Percentiles rank a stretch among this genome's conserved stretches.
Conservation (phyloP, 2,797 vertebrate genomes). For the Danionella dracula region DNA sequence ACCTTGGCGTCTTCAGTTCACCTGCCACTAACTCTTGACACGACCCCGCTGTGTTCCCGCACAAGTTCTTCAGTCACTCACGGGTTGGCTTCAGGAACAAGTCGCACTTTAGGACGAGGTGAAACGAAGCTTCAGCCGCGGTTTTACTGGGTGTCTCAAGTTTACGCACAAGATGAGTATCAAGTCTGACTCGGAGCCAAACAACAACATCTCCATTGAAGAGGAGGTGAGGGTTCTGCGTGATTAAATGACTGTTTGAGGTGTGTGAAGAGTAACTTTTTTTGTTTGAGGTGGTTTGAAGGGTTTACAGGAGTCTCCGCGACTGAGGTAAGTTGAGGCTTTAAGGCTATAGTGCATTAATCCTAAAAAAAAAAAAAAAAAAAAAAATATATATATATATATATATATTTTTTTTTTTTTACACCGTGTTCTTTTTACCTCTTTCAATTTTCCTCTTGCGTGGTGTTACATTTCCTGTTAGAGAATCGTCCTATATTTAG, state of each 20-base stretch:
- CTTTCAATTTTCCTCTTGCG: no score
- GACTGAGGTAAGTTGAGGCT: no score
- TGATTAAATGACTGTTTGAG: background rate
- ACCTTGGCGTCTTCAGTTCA: conserved; percentile 37
- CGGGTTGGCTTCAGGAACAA: conserved; percentile 52
- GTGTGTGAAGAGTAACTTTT: background rate
- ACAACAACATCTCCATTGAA: conserved; percentile 71
- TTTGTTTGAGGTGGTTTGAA: background rate
- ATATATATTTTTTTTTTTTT: no score
- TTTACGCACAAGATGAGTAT: conserved; percentile 66
- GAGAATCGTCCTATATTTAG: no score
- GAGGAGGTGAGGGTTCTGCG: conserved; percentile 68
- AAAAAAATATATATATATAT: no score
- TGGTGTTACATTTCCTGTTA: no score
- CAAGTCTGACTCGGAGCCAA: conserved; percentile 71
- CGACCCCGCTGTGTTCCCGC: conserved; percentile 57
- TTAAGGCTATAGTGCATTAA: no score
- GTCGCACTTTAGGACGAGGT: conserved; percentile 53
- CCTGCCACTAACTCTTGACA: conserved; percentile 52
- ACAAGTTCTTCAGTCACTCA: conserved; percentile 56
- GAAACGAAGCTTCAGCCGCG: conserved; percentile 44
- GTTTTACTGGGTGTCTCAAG: conserved; percentile 7
- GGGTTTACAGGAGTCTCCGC: background rate
- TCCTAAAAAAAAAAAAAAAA: no score
- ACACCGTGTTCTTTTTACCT: no score